These are phyloP conservation scores for Rhabdophis nuchalis DNA, from an alignment of 2,797 vertebrate species.

Conservation along the genomic window DNA sequence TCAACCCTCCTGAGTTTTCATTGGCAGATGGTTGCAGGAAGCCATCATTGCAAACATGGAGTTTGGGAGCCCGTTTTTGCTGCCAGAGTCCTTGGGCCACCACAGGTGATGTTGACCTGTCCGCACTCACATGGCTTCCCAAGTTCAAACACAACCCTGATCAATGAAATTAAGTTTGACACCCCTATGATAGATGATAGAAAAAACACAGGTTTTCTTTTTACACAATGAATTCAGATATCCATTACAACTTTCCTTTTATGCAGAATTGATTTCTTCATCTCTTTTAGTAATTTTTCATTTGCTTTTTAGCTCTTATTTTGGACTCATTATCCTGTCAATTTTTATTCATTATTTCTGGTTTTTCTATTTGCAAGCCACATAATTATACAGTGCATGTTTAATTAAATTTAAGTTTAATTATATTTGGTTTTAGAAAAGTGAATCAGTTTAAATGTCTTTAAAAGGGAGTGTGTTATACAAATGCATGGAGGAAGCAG, in stretches of 20 bases:
- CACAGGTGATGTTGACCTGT: too few species aligned
- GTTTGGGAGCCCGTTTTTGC: too few species aligned
- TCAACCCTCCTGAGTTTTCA: too few species aligned
- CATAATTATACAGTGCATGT: not conserved
- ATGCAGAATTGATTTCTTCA: not conserved
- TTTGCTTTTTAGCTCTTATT: not conserved
- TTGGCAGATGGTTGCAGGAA: too few species aligned
- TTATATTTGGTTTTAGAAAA: not conserved
- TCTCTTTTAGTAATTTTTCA: not conserved
- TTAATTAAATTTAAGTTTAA: not conserved
- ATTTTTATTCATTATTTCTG: not conserved
- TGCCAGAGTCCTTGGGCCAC: too few species aligned
- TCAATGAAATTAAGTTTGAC: too few species aligned
- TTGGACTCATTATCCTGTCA: not conserved
- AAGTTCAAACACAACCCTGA: too few species aligned
- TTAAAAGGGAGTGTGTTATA: not conserved
- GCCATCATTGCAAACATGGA: too few species aligned
- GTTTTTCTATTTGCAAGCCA: not conserved
- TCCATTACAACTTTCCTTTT: not conserved
- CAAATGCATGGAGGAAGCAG: not conserved
- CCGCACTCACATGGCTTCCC: too few species aligned
- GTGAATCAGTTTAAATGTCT: not conserved
- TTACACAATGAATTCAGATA: not conserved
- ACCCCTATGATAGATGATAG: not conserved
- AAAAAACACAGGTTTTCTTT: not conserved